A percentile compares a stretch with the other conserved stretches of the same genome.
These are phyloP conservation scores for Condylura cristata DNA, from an alignment of 2,113 vertebrate genomes.

Conservation along the genomic window DNA sequence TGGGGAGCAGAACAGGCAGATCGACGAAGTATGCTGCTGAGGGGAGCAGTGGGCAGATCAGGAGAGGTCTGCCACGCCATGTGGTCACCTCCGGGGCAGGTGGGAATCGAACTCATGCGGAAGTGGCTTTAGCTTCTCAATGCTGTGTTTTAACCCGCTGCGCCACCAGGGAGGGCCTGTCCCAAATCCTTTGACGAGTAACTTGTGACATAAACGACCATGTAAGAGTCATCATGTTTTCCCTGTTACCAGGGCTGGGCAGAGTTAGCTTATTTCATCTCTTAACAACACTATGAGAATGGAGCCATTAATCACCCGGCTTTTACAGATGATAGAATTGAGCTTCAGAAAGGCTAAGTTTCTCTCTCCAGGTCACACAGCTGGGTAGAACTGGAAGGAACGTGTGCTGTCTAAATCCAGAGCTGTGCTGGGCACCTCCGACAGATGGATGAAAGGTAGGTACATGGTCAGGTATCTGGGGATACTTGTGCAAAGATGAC, in stretches of 20 bases:
- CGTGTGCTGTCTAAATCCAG: neutral
- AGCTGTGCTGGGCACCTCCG: neutral
- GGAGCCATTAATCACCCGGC: neutral
- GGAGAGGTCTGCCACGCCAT: no score
- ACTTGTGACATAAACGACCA: neutral
- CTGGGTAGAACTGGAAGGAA: neutral
- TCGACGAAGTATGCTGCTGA: no score
- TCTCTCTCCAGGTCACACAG: neutral
- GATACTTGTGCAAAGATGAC: neutral
- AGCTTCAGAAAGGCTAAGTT: neutral
- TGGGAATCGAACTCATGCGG: no score
- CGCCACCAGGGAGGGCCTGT: no score
- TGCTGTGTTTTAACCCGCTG: no score
- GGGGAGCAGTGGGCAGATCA: no score
- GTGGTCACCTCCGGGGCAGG: no score
- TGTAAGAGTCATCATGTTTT: slow-evolving; percentile 32
- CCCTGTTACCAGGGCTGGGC: neutral
- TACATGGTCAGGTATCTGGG: neutral
- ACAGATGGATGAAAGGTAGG: neutral
- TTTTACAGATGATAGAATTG: slow-evolving; percentile 3
- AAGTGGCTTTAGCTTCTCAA: no score
- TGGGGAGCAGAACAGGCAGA: no score
- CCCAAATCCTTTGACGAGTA: slow-evolving; percentile 34
- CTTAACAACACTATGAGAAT: neutral
- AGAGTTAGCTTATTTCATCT: slow-evolving; percentile 26